Conservation (phyloP, 2,797 vertebrate species). For the Mallotus villosus region DNA sequence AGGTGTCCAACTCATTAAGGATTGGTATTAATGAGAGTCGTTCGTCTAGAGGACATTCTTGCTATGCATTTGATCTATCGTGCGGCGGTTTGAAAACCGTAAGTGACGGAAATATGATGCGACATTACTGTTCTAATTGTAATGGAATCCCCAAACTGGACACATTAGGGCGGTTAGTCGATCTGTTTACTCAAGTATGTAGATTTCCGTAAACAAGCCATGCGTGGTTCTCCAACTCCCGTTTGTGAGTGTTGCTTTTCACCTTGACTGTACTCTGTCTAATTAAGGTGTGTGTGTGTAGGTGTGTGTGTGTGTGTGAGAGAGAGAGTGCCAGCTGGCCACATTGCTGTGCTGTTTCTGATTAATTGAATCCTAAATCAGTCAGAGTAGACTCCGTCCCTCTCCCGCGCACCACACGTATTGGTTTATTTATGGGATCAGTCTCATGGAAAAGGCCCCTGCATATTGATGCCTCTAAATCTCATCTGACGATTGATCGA, state of each 20-base stretch:
- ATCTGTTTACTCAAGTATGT: constrained; percentile 24
- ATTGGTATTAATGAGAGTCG: no score
- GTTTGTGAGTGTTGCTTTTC: constrained; percentile 27
- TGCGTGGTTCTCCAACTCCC: constrained; percentile 34
- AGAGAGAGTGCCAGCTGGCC: constrained; percentile 31
- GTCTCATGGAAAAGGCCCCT: constrained; percentile 33
- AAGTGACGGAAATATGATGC: background rate
- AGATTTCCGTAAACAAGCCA: constrained; percentile 27
- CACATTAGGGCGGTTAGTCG: constrained; percentile 5
- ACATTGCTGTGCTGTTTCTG: constrained; percentile 20
- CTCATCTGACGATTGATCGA: background rate
- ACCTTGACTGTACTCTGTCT: constrained; percentile 38
- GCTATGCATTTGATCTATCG: background rate
- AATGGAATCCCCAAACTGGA: constrained; percentile 10
- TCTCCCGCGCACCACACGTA: constrained; percentile 17
- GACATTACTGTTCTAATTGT: background rate
- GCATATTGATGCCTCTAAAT: constrained; percentile 10
- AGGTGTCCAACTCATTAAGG: background rate
- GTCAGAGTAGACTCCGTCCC: constrained; percentile 23
- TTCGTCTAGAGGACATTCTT: background rate
- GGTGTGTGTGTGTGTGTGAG: background rate
- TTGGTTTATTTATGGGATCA: constrained; percentile 23
- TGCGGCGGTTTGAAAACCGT: background rate
- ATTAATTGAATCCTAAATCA: constrained; percentile 43
- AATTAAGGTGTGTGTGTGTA: constrained; percentile 36